phyloP scores from a whole-genome alignment of 2,113 vertebrate species.

The Myanophis thanlyinensis region DNA sequence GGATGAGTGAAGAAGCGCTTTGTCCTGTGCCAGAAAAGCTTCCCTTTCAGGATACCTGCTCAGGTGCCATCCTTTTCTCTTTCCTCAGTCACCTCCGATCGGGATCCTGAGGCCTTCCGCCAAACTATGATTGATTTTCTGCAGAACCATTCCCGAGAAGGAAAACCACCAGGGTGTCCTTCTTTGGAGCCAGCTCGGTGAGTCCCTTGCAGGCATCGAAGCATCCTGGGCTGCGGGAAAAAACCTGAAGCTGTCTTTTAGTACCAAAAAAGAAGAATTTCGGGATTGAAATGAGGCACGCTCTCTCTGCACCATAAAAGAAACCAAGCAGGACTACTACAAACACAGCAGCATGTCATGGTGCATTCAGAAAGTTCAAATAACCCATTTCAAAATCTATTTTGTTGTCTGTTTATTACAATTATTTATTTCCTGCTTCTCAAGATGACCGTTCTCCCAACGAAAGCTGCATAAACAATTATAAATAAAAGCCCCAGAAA shows the following conservation, averaged over 20 bases:
- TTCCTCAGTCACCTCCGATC: slow-evolving; percentile 74
- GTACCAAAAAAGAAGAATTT: neutral
- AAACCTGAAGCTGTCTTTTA: neutral
- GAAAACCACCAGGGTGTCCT: slow-evolving; percentile 77
- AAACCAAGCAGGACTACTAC: neutral
- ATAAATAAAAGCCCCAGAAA: neutral
- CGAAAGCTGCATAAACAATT: neutral
- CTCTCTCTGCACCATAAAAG: accelerated
- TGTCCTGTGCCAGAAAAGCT: too few relatives aligned
- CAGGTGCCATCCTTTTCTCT: neutral
- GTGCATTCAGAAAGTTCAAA: neutral
- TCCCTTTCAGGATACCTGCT: neutral
- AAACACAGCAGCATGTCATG: neutral
- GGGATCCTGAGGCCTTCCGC: slow-evolving; percentile 81
- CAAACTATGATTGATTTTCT: slow-evolving; percentile 88
- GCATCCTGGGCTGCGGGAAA: too few relatives aligned
- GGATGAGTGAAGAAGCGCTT: neutral
- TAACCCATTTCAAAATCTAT: neutral
- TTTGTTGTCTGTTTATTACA: neutral
- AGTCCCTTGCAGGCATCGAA: slow-evolving; percentile 19
- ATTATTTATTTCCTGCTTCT: neutral
- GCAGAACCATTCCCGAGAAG: slow-evolving; percentile 82
- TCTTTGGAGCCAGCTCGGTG: slow-evolving; percentile 76
- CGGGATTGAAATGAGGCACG: neutral
- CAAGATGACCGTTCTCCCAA: neutral